These are phyloP conservation scores for Austrofundulus limnaeus DNA, from an alignment of 2,113 vertebrate species.

Conservation along the genomic window DNA sequence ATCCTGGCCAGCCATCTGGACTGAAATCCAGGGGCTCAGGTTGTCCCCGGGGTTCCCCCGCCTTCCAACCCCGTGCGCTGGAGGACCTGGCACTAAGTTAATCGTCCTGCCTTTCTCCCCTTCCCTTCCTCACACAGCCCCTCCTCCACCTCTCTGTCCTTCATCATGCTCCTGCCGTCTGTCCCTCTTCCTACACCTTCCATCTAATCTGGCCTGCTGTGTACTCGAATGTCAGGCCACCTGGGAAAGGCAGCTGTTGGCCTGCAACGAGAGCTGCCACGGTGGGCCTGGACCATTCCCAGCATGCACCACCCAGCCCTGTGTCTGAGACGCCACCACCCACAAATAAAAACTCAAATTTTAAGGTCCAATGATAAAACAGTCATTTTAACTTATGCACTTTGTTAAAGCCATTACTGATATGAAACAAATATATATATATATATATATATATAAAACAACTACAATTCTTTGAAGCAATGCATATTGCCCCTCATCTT, in stretches of 20 bases:
- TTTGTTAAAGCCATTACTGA: background rate
- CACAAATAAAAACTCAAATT: constrained; percentile 28
- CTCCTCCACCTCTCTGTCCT: constrained; percentile 76
- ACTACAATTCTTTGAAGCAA: no score
- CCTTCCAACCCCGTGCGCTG: constrained; percentile 79
- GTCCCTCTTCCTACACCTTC: constrained; percentile 85
- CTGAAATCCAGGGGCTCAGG: constrained; percentile 89
- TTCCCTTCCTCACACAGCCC: constrained; percentile 74
- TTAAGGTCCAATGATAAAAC: background rate
- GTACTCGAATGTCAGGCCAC: constrained; percentile 96
- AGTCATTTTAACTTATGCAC: background rate
- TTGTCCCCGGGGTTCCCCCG: constrained; percentile 82
- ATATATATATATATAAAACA: no score
- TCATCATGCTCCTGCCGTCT: constrained; percentile 73
- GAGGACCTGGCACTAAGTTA: constrained; percentile 84
- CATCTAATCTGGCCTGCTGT: constrained; percentile 84
- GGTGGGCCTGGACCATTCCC: constrained; percentile 55
- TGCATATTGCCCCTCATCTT: no score
- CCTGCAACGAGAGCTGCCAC: constrained; percentile 84
- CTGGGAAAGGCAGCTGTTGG: constrained; percentile 94
- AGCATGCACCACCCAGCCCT: constrained; percentile 31
- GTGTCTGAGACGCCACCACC: constrained; percentile 30
- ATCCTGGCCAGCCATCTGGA: constrained; percentile 89
- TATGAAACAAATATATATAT: background rate
- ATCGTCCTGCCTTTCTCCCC: constrained; percentile 72